Conservation (phyloP, 2,888 invertebrate species). For the Chloroclystis v-ata region DNA sequence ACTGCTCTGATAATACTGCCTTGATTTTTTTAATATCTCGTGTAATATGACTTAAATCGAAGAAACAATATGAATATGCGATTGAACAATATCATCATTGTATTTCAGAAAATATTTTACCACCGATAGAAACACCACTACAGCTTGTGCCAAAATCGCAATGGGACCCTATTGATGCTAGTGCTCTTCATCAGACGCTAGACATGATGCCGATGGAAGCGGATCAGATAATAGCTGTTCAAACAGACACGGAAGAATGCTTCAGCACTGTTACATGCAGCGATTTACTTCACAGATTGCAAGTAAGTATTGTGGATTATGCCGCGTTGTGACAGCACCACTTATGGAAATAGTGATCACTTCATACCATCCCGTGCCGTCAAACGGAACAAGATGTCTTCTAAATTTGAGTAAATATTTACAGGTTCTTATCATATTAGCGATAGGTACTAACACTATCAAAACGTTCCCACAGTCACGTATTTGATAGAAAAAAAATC, state of each 20-base stretch:
- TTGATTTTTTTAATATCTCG: too few species aligned
- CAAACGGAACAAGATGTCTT: too few species aligned
- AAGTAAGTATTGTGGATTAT: conserved; percentile 44
- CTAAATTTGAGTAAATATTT: background rate
- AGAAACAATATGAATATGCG: too few species aligned
- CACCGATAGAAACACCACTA: conserved; percentile 46
- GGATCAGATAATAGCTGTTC: conserved; percentile 55
- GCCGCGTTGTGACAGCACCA: background rate
- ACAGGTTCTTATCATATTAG: background rate
- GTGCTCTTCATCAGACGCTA: conserved; percentile 11
- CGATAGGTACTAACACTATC: background rate
- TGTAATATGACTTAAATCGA: too few species aligned
- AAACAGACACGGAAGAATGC: conserved; percentile 62
- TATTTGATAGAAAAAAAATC: too few species aligned
- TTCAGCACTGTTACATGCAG: conserved; percentile 43
- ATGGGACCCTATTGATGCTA: conserved; percentile 35
- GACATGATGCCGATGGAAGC: conserved; percentile 33
- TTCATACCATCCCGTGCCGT: too few species aligned
- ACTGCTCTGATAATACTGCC: too few species aligned
- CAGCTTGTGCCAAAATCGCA: conserved; percentile 41
- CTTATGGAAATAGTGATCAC: background rate
- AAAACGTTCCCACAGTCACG: too few species aligned
- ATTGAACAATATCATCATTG: background rate
- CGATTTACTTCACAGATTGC: conserved; percentile 49
- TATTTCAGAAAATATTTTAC: conserved; percentile 54